phyloP scores from a whole-genome alignment of 2,113 vertebrate genomes.

The Bettongia penicillata region DNA sequence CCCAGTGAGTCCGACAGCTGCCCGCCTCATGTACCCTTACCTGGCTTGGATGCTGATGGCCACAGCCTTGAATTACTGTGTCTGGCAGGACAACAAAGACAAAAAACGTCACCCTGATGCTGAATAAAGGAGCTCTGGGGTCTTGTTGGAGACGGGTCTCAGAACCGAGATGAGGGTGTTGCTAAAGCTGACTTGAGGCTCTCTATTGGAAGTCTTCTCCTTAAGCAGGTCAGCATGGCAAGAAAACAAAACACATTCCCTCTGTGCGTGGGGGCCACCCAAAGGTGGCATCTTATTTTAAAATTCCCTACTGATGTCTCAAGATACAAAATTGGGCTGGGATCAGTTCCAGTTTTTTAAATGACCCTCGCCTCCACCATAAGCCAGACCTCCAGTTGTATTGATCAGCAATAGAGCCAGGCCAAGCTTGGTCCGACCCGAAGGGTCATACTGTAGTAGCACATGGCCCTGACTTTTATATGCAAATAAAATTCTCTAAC shows the following conservation, averaged over 20 bases:
- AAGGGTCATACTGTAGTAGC: not conserved
- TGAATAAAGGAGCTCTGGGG: not conserved
- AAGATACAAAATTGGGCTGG: not conserved
- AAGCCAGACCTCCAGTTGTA: too few relatives aligned
- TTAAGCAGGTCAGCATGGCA: not conserved
- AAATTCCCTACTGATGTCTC: not conserved
- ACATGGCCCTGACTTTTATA: not conserved
- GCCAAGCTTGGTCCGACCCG: not conserved
- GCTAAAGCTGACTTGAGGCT: not conserved
- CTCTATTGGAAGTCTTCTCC: not conserved
- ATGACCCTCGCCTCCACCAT: not conserved
- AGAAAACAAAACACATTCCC: not conserved
- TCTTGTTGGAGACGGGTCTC: not conserved
- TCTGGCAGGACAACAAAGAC: slow-evolving; percentile 84
- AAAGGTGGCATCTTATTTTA: not conserved
- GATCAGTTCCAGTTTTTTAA: rapidly evolving
- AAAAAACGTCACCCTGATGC: slow-evolving; percentile 45
- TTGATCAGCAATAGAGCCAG: too few relatives aligned
- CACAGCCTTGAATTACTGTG: slow-evolving; percentile 81
- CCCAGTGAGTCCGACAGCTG: slow-evolving; percentile 81
- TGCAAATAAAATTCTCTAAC: not conserved
- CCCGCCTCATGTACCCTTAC: slow-evolving; percentile 86
- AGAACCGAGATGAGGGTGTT: not conserved
- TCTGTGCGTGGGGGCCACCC: not conserved
- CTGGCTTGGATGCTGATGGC: slow-evolving; percentile 86